A percentile compares a stretch with the other conserved stretches of the same genome.
These are phyloP conservation scores for Paedocypris sp. DNA, from an alignment of 2,113 vertebrate species.

Conservation along the genomic window DNA sequence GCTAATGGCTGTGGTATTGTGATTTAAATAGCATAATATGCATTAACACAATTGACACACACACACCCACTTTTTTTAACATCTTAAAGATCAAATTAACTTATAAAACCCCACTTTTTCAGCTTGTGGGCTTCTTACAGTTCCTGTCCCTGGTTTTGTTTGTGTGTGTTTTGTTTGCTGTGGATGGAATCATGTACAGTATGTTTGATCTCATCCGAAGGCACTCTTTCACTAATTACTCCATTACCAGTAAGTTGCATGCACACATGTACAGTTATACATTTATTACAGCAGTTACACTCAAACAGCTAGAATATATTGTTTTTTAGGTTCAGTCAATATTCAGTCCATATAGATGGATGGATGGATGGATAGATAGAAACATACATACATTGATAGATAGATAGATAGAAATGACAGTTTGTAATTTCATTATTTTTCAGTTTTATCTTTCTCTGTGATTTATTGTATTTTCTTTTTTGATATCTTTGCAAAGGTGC, in stretches of 20 bases:
- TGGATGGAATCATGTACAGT: constrained; percentile 63
- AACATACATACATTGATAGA: too few relatives aligned
- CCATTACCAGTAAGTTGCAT: constrained; percentile 63
- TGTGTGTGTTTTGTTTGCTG: constrained; percentile 47
- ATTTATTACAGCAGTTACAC: background rate
- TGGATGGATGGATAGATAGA: too few relatives aligned
- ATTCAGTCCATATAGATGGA: too few relatives aligned
- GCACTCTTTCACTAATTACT: constrained; percentile 67
- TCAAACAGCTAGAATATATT: too few relatives aligned
- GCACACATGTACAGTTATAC: constrained; percentile 17
- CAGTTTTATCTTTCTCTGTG: background rate
- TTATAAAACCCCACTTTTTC: background rate
- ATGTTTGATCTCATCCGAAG: constrained; percentile 65
- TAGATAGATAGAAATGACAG: too few relatives aligned
- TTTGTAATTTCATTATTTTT: too few relatives aligned
- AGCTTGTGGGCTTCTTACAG: constrained; percentile 59
- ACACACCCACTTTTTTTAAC: too few relatives aligned
- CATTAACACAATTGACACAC: too few relatives aligned
- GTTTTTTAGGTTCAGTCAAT: too few relatives aligned
- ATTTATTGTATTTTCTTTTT: background rate
- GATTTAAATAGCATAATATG: too few relatives aligned
- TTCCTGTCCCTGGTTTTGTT: constrained; percentile 54
- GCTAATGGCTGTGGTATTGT: constrained; percentile 50
- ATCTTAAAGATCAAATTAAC: too few relatives aligned
- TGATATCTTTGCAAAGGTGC: constrained; percentile 51